A percentile compares a stretch with the other conserved stretches of the same genome.
These are phyloP conservation scores for Eulemur macaco DNA, from an alignment of 2,113 vertebrate genomes.

Conservation along the genomic window DNA sequence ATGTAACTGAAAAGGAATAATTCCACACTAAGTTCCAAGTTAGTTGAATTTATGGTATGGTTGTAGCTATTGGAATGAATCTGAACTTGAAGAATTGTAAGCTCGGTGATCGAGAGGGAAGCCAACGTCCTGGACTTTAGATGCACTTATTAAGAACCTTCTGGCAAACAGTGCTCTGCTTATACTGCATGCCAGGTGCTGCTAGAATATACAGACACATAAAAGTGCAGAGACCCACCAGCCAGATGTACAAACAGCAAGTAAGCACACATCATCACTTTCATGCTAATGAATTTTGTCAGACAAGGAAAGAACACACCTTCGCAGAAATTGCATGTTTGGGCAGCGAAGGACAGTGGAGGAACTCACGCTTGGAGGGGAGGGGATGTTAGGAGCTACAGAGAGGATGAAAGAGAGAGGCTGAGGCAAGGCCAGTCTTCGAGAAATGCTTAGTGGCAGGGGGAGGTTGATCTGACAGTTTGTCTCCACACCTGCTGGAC, in stretches of 20 bases:
- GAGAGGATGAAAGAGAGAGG: background rate
- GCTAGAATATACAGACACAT: background rate
- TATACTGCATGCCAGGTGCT: rapidly evolving
- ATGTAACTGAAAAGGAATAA: background rate
- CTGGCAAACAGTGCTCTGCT: background rate
- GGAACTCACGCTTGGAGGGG: background rate
- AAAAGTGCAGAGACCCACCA: background rate
- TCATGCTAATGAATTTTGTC: rapidly evolving
- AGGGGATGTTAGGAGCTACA: background rate
- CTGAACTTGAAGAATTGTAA: background rate
- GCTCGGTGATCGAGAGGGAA: background rate
- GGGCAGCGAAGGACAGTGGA: background rate
- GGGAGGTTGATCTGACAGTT: background rate
- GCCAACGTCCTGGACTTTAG: too few species aligned
- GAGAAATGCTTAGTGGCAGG: background rate
- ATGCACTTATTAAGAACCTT: background rate
- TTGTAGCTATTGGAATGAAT: background rate
- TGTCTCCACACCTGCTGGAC: background rate
- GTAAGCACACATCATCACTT: background rate
- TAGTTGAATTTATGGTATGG: background rate
- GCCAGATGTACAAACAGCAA: too few species aligned
- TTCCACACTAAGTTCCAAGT: background rate
- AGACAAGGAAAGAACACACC: background rate
- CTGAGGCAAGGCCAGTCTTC: background rate
- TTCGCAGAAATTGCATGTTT: background rate